Conservation (phyloP, 23 tunicate genomes). For the Phallusia fumigata region DNA sequence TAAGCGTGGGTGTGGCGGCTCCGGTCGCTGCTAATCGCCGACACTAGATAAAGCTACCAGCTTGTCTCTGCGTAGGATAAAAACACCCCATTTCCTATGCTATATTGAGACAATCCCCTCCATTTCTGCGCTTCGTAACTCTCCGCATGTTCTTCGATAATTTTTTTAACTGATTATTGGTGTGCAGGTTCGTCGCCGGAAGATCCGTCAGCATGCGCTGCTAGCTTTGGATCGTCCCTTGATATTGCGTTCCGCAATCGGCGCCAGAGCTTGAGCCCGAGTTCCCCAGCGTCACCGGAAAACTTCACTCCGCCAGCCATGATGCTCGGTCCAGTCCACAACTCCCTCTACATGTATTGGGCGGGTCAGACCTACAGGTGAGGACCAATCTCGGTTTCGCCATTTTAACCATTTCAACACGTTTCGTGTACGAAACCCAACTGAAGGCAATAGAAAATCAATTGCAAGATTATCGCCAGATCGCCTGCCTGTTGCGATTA, state of each 20-base stretch:
- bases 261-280: background rate
- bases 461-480: background rate
- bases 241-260: background rate
- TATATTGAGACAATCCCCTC: too few species aligned
- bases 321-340: background rate
- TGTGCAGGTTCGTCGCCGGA: conserved; percentile 4
- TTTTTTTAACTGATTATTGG: too few species aligned
- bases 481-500: conserved; percentile 9
- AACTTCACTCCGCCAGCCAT: background rate
- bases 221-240: background rate
- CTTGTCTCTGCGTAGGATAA: background rate
- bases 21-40: conserved; percentile 11
- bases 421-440: too few species aligned
- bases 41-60: background rate
- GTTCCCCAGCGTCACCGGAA: conserved; percentile 2
- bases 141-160: too few species aligned
- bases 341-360: background rate
- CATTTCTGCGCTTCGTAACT: too few species aligned
- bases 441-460: background rate
- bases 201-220: background rate
- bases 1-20: conserved; percentile 11
- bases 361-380: background rate
- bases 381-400: background rate
- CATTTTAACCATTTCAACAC: too few species aligned
- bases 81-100: background rate